These are phyloP conservation scores for Rhyacichthys aspro DNA, from an alignment of 2,797 vertebrate genomes.

Conservation along the genomic window DNA sequence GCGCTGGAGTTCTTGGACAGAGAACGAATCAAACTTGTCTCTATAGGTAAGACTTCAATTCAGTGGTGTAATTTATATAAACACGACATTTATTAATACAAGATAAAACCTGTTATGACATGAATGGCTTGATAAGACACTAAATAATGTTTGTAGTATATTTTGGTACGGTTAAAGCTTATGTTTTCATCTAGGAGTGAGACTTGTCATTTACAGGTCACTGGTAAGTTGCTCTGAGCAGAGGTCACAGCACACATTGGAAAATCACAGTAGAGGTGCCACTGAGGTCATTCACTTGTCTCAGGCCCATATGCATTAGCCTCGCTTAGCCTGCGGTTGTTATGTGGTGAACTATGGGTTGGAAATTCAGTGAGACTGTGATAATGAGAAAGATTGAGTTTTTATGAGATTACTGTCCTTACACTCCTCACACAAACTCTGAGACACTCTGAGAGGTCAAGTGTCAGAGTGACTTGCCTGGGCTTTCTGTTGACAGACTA, in stretches of 20 bases:
- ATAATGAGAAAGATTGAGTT: conserved; percentile 60
- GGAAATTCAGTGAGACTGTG: conserved; percentile 51
- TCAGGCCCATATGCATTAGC: conserved; percentile 23
- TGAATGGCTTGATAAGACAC: neutral
- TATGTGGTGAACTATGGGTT: conserved; percentile 26
- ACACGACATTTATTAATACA: neutral
- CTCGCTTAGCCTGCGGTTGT: conserved; percentile 7
- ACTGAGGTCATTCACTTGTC: conserved; percentile 53
- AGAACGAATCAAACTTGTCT: conserved; percentile 93
- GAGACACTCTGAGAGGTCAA: conserved; percentile 32
- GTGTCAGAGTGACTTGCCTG: conserved; percentile 22
- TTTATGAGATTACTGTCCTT: conserved; percentile 20
- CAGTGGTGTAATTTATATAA: no score
- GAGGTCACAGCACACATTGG: conserved; percentile 56
- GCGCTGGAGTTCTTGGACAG: conserved; percentile 94
- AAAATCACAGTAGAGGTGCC: conserved; percentile 60
- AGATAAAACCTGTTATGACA: neutral
- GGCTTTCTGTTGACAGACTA: conserved; percentile 26
- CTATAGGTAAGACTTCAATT: conserved; percentile 94
- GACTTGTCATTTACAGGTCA: conserved; percentile 25
- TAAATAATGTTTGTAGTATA: neutral
- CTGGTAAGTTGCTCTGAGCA: conserved; percentile 33
- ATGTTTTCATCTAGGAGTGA: conserved; percentile 30
- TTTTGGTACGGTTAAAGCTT: neutral
- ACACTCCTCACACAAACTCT: conserved; percentile 13